phyloP scores from a whole-genome alignment of 1,140 invertebrate genomes.

The Pomacea maculata region DNA sequence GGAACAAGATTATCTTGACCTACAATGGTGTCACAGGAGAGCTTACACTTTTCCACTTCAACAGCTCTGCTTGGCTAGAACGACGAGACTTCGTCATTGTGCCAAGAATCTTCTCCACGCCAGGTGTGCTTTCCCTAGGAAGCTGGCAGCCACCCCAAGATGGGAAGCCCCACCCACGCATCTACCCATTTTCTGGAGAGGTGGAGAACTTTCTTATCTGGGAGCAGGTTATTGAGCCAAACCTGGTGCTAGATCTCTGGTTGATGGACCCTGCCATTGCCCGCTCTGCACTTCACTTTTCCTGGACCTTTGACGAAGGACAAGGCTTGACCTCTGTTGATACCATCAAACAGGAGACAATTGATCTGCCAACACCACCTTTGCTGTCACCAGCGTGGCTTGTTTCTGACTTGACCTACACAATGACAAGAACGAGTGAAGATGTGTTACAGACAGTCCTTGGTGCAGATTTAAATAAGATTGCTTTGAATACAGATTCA shows the following conservation, averaged over 20 bases:
- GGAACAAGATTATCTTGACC: slow-evolving; percentile 44
- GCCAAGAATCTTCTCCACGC: slow-evolving; percentile 27
- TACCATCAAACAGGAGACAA: slow-evolving; percentile 13
- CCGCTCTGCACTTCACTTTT: slow-evolving; percentile 26
- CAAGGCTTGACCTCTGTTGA: slow-evolving; percentile 24
- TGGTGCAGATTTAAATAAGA: too few relatives aligned
- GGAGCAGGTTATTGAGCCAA: slow-evolving; percentile 34
- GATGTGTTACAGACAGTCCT: neutral
- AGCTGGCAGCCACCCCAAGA: slow-evolving; percentile 38
- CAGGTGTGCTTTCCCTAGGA: slow-evolving; percentile 36
- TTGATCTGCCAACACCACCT: slow-evolving; percentile 32
- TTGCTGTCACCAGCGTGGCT: slow-evolving; percentile 40
- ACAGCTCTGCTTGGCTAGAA: slow-evolving; percentile 27
- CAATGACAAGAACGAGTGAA: neutral
- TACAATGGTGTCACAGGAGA: slow-evolving; percentile 33
- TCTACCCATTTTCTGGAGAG: slow-evolving; percentile 29
- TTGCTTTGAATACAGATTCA: neutral
- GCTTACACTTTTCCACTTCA: slow-evolving; percentile 38
- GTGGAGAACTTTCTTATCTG: slow-evolving; percentile 44
- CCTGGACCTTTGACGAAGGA: slow-evolving; percentile 47
- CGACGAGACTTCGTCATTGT: slow-evolving; percentile 23
- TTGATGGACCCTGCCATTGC: slow-evolving; percentile 33
- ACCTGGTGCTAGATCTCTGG: slow-evolving; percentile 36
- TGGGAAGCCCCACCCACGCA: slow-evolving; percentile 12
- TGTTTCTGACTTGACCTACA: slow-evolving; percentile 30